Percentiles rank a stretch among this genome's conserved stretches.
Evolutionary conservation across 2,113 vertebrate species (phyloP).

Genomic region (Quiscalus mexicanus): DNA sequence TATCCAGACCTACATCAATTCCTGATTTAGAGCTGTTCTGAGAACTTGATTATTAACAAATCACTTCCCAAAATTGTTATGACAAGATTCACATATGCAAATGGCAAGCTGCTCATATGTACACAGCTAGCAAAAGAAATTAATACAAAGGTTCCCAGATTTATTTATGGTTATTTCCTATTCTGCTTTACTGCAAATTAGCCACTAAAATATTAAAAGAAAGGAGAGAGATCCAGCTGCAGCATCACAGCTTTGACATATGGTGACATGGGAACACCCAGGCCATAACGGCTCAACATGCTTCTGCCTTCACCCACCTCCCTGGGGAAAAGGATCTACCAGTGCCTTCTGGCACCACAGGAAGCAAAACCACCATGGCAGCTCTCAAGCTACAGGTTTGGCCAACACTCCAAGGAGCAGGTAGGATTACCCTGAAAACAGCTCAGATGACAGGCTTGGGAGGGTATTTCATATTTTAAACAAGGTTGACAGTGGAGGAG

Average conservation of each 20-base stretch:
- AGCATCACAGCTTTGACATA: constrained; percentile 27
- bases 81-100: constrained; percentile 79
- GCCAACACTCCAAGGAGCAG: not conserved
- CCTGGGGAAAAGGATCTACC: not conserved
- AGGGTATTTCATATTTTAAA: not conserved
- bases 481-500: not conserved
- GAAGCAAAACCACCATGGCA: not conserved
- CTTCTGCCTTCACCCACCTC: not conserved
- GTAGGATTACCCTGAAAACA: not conserved
- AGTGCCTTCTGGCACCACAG: not conserved
- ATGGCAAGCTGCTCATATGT: constrained; percentile 67
- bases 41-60: constrained; percentile 83
- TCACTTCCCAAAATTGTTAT: constrained; percentile 75
- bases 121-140: constrained; percentile 66
- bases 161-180: constrained; percentile 66
- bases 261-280: not conserved
- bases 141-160: constrained; percentile 68
- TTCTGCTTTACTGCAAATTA: constrained; percentile 59
- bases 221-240: not conserved
- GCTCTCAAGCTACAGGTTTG: not conserved
- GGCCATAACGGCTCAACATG: not conserved
- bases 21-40: constrained; percentile 76
- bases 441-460: not conserved
- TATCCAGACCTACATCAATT: constrained; percentile 76
- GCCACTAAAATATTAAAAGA: constrained; percentile 14